phyloP scores from a whole-genome alignment of 2,113 vertebrate species.

The Porphyrio hochstetteri region DNA sequence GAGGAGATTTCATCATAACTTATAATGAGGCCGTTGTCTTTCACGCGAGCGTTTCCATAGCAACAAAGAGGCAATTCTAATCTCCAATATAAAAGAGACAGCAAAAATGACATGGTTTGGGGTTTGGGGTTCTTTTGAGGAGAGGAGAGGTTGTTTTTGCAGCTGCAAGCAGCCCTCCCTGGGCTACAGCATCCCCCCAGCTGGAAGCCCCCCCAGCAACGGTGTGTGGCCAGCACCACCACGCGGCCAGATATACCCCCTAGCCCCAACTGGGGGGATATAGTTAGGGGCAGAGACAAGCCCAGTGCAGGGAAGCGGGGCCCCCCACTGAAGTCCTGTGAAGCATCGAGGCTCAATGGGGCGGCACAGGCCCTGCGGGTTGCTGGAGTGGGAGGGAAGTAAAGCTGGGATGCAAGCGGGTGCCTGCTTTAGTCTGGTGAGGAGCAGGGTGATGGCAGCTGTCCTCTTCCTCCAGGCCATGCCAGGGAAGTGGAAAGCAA shows the following conservation, averaged over 20 bases:
- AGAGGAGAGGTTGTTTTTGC: not conserved
- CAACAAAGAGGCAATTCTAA: slow-evolving; percentile 37
- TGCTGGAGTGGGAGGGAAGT: not conserved
- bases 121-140: not conserved
- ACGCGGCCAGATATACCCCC: not conserved
- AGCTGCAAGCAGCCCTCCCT: not conserved
- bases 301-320: fast-evolving
- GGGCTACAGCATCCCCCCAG: not conserved
- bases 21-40: slow-evolving; percentile 30
- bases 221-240: not conserved
- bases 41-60: slow-evolving; percentile 31
- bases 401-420: not conserved
- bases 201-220: not conserved
- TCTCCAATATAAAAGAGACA: not conserved
- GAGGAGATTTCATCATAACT: not conserved
- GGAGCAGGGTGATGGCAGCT: not conserved
- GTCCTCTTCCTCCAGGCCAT: not conserved
- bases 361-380: not conserved
- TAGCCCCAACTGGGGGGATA: fast-evolving
- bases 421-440: fast-evolving
- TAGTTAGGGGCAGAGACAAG: fast-evolving
- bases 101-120: not conserved
- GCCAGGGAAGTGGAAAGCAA: not conserved
- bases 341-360: not conserved
- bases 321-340: fast-evolving